Conservation (phyloP, 2,113 vertebrate species). For the Rhinopithecus roxellana region DNA sequence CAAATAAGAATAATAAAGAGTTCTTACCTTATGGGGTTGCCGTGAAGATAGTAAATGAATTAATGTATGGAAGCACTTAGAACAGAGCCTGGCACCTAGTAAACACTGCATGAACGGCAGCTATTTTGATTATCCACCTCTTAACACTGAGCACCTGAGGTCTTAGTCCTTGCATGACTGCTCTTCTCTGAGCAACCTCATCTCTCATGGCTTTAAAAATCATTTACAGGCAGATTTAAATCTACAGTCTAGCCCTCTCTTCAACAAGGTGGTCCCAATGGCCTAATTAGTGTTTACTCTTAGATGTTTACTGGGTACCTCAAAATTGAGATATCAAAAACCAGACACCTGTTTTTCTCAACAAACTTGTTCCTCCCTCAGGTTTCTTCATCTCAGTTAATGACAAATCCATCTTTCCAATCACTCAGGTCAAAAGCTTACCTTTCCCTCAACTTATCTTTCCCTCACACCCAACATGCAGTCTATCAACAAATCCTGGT, state of each 20-base stretch:
- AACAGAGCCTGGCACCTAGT: background rate
- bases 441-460: background rate
- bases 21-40: background rate
- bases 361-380: background rate
- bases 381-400: background rate
- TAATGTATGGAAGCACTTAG: background rate
- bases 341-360: background rate
- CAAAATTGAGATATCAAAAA: background rate
- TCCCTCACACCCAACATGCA: background rate
- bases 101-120: background rate
- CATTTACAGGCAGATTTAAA: background rate
- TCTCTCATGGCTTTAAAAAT: background rate
- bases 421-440: background rate
- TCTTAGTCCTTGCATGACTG: background rate
- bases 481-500: background rate
- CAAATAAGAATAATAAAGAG: background rate
- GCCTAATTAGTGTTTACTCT: background rate
- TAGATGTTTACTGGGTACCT: background rate
- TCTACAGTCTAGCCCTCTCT: background rate
- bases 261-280: background rate
- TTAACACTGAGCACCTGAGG: background rate
- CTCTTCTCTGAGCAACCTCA: background rate
- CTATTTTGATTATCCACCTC: background rate
- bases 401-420: background rate
- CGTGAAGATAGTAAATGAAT: background rate